Percentiles rank a stretch among this genome's conserved stretches.
These are phyloP conservation scores for Brachionus plicatilis DNA, from an alignment of 1,140 invertebrate genomes.

Conservation along the genomic window DNA sequence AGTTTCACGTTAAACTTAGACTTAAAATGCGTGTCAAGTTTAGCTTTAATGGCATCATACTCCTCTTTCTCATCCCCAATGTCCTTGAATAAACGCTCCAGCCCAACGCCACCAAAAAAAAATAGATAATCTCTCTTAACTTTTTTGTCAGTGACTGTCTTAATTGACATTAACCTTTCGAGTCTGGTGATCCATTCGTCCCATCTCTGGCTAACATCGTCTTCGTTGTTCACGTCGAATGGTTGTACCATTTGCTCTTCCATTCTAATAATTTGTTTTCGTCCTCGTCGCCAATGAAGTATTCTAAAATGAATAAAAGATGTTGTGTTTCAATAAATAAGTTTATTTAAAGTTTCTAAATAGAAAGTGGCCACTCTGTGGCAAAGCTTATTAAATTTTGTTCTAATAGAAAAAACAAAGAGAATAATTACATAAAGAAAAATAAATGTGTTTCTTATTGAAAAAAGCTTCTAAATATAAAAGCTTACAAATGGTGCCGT, in stretches of 20 bases:
- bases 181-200: not conserved
- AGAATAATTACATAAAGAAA: not conserved
- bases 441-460: not conserved
- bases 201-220: not conserved
- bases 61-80: not conserved
- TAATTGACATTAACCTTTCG: not conserved
- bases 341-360: not conserved
- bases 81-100: not conserved
- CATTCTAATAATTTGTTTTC: not conserved
- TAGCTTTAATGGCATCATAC: not conserved
- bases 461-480: not conserved
- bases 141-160: not conserved
- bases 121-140: not conserved
- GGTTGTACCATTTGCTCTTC: not conserved
- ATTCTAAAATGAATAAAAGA: not conserved
- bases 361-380: not conserved
- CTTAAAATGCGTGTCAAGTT: not conserved
- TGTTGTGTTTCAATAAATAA: not conserved
- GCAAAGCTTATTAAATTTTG: not conserved
- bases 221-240: not conserved
- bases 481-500: not conserved
- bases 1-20: not conserved
- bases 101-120: not conserved
- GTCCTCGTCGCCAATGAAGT: not conserved
- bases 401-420: not conserved